phyloP scores from a whole-genome alignment of 2,113 vertebrate species.

The Cochlearius cochlearius region DNA sequence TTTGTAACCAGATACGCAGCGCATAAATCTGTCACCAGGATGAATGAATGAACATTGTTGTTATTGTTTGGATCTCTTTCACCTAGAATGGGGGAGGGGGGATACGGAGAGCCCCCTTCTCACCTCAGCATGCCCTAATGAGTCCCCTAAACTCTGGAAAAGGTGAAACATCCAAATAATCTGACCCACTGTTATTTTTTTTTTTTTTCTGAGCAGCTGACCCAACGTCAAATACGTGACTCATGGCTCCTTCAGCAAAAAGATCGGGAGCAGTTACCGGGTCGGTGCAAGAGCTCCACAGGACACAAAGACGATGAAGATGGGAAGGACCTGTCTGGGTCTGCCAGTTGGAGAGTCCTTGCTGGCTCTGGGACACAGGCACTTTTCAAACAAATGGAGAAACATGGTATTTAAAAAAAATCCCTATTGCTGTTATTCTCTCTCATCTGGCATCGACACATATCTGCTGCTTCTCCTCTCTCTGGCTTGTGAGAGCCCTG shows the following conservation, averaged over 20 bases:
- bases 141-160: background rate
- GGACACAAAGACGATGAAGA: background rate
- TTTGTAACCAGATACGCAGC: background rate
- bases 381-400: background rate
- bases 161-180: background rate
- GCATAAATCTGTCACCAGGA: background rate
- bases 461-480: background rate
- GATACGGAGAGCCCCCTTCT: background rate
- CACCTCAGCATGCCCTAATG: background rate
- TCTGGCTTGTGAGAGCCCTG: background rate
- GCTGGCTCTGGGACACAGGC: background rate
- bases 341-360: background rate
- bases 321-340: background rate
- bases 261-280: background rate
- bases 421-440: background rate
- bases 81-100: background rate
- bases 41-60: background rate
- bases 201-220: background rate
- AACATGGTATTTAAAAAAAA: background rate
- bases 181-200: background rate
- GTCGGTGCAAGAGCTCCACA: background rate
- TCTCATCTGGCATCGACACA: background rate
- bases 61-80: background rate
- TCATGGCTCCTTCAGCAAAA: background rate
- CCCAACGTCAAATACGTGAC: background rate